Evolutionary conservation across 2,888 invertebrate species (phyloP).

Genomic region (Philopedon plagiatum): DNA sequence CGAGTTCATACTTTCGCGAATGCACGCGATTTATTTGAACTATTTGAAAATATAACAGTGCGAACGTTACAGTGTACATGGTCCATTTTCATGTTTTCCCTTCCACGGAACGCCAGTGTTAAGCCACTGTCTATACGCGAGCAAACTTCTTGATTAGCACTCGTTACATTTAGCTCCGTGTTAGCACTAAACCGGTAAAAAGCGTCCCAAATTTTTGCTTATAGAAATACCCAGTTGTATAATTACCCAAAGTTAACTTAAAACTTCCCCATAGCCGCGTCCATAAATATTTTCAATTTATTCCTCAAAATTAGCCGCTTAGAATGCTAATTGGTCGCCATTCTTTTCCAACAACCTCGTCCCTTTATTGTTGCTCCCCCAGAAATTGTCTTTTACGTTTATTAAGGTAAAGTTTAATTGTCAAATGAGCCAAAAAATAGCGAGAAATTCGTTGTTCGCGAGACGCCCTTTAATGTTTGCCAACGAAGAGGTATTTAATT

Average conservation of each 20-base stretch:
- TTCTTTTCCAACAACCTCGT: slow-evolving; percentile 28
- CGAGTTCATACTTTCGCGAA: no score
- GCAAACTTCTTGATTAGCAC: no score
- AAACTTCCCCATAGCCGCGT: slow-evolving; percentile 18
- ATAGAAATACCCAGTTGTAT: slow-evolving; percentile 38
- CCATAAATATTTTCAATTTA: slow-evolving; percentile 51
- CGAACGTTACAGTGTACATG: no score
- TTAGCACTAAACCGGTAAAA: background rate
- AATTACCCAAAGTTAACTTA: slow-evolving; percentile 41
- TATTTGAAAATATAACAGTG: no score
- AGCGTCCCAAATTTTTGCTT: background rate
- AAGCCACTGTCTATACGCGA: no score
- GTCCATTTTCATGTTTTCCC: no score
- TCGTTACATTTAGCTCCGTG: background rate
- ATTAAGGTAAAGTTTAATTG: slow-evolving; percentile 51
- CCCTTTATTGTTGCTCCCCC: slow-evolving; percentile 44
- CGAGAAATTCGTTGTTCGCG: slow-evolving; percentile 35
- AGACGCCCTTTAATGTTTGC: slow-evolving; percentile 37
- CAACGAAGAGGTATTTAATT: slow-evolving; percentile 29
- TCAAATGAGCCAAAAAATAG: slow-evolving; percentile 47
- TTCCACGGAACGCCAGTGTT: no score
- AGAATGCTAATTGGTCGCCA: slow-evolving; percentile 50
- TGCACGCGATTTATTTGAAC: no score
- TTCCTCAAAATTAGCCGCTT: slow-evolving; percentile 48
- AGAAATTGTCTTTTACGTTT: slow-evolving; percentile 44